These are phyloP conservation scores for Synanceia verrucosa DNA, from an alignment of 2,797 vertebrate species.

Conservation along the genomic window DNA sequence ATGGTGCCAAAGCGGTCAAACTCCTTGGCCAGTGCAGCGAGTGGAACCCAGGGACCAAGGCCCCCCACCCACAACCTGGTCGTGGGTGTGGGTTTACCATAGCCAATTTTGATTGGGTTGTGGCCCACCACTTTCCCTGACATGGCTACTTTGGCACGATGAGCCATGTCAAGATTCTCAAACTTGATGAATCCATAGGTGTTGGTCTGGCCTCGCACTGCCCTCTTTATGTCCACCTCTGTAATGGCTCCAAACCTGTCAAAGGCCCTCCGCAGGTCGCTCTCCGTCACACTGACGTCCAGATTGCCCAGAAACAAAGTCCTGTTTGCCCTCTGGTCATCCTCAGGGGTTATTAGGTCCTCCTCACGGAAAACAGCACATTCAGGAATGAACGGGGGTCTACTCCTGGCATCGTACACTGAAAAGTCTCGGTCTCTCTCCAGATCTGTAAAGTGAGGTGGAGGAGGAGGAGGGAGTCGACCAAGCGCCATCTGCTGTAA, in stretches of 20 bases:
- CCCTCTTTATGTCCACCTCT: slow-evolving; percentile 96
- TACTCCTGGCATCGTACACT: slow-evolving; percentile 87
- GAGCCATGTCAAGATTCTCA: slow-evolving; percentile 98
- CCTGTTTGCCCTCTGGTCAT: slow-evolving; percentile 94
- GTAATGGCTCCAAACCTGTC: slow-evolving; percentile 96
- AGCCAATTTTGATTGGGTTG: slow-evolving; percentile 95
- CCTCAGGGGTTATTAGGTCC: slow-evolving; percentile 90
- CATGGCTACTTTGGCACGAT: slow-evolving; percentile 95
- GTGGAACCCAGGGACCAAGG: slow-evolving; percentile 94
- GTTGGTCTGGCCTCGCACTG: slow-evolving; percentile 89
- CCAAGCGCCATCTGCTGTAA: slow-evolving; percentile 94
- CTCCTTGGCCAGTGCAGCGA: slow-evolving; percentile 93
- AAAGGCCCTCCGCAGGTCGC: slow-evolving; percentile 90
- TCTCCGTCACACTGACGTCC: slow-evolving; percentile 92
- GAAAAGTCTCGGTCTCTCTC: slow-evolving; percentile 91
- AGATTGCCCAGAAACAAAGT: slow-evolving; percentile 97
- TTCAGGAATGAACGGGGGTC: slow-evolving; percentile 87
- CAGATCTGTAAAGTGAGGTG: slow-evolving; percentile 89
- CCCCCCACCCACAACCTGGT: slow-evolving; percentile 98
- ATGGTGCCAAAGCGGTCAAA: slow-evolving; percentile 99
- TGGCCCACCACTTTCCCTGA: slow-evolving; percentile 93
- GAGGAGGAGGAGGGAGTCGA: slow-evolving; percentile 86
- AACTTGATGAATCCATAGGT: slow-evolving; percentile 98
- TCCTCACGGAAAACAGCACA: slow-evolving; percentile 89
- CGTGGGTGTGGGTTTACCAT: slow-evolving; percentile 96